Evolutionary conservation across 2,113 vertebrate species (phyloP), one percentile per base, ranked within the genome.

Genomic region (Drymodes brunneopygia): DNA sequence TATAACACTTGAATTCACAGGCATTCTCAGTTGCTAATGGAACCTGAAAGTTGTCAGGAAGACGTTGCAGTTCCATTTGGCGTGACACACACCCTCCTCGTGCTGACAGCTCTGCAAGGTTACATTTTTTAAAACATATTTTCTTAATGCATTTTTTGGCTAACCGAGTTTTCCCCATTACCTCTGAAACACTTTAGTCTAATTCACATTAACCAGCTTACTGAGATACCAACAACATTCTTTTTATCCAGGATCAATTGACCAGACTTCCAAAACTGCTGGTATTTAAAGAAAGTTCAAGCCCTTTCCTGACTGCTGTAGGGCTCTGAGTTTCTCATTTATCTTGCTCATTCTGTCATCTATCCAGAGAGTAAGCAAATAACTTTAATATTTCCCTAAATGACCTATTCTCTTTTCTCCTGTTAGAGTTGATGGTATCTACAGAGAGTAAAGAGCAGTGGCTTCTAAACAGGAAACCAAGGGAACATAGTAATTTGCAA

Each of bases 131-230:
- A 35, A 94, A 90, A 87, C 92, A 95, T 96, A 77, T 72, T 93
- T 91, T 91, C 74, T 86, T 95, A 94, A 97, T 86, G 81, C 90
- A 87, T 97, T 96, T 95, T 70, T 95, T 87, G 65, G 77, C 92
- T 92, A 92, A 96, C 50, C 0, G 4, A 54, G 16, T 75, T 83
- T 87, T 92, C 77, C 84, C 70, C 45, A 70, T 72, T 95, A 94
- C 94, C 80, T 94, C 81, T 84, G 71, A 96, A 96, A 92, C 38
- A 22, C 80, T 94, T 96, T 42, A 78, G 60, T 81, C 81, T 90
- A 86, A 90, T 80, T 94, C 90, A 93, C 61, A 79, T 90, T 92
- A 86, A 84, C 78, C 4, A 21, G 44, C 56, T 94, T 91, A 57
- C 90, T 82, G 66, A 92, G 54, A 95, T 96, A 91, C 79, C 82